A percentile compares a stretch with the other conserved stretches of the same genome.
phyloP scores from a whole-genome alignment of 2,797 vertebrate species.

The Phylloscopus collybita region DNA sequence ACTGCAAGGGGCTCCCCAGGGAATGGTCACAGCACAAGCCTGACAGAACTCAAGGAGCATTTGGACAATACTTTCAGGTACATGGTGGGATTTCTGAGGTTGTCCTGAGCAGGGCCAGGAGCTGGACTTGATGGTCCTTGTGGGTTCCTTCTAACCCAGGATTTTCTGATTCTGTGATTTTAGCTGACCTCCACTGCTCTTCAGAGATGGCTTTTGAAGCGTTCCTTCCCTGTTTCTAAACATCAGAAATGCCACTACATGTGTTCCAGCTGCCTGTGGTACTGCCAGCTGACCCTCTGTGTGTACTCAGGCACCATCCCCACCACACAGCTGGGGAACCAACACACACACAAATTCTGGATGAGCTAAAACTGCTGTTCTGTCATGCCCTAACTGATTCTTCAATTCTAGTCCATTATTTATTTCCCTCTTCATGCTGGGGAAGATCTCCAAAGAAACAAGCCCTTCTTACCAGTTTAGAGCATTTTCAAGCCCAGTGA shows the following conservation, averaged over 20 bases:
- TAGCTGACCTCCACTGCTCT: neutral
- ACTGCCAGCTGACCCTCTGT: neutral
- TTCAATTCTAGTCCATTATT: neutral
- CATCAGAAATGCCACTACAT: neutral
- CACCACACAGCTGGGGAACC: neutral
- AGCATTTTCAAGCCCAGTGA: neutral
- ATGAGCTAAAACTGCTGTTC: neutral
- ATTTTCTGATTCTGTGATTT: neutral
- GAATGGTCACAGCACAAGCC: neutral
- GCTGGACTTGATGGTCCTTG: neutral
- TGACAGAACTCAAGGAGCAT: neutral
- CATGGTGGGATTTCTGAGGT: neutral
- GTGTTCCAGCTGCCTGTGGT: too few species aligned
- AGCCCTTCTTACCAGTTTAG: neutral
- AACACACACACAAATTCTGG: neutral
- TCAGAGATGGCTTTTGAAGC: neutral
- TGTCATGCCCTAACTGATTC: neutral
- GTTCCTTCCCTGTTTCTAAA: neutral
- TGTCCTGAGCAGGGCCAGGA: neutral
- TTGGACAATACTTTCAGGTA: neutral
- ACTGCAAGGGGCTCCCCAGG: neutral
- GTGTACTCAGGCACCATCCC: neutral
- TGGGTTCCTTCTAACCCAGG: neutral
- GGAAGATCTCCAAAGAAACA: neutral
- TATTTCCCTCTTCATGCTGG: neutral